Evolutionary conservation across 2,888 invertebrate genomes (phyloP).

Genomic region (Mechanitis mazaeus): DNA sequence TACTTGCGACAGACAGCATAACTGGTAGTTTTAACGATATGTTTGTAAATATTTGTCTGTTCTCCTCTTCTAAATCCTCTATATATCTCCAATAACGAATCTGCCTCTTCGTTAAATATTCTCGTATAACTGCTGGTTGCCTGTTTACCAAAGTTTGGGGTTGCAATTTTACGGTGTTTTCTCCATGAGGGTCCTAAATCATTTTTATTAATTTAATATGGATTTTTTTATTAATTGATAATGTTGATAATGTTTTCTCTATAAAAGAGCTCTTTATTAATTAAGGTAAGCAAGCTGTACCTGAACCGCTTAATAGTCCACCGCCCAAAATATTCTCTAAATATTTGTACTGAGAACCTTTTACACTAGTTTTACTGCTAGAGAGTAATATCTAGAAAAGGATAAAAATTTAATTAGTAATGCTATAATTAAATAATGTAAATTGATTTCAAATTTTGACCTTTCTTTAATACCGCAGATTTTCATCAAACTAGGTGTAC

Average conservation of each 20-base stretch:
- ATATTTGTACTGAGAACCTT: conserved; percentile 62
- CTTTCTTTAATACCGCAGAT: too few species aligned
- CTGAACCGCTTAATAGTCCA: conserved; percentile 63
- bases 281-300: conserved; percentile 31
- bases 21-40: conserved; percentile 50
- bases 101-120: conserved; percentile 49
- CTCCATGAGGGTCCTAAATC: conserved; percentile 52
- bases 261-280: too few species aligned
- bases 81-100: conserved; percentile 38
- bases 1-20: conserved; percentile 58
- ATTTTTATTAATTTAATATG: background rate
- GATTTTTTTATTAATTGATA: too few species aligned
- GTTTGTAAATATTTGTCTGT: conserved; percentile 42
- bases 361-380: conserved; percentile 46
- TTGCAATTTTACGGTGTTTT: conserved; percentile 59
- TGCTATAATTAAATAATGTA: too few species aligned
- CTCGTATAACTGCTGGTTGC: conserved; percentile 48
- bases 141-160: conserved; percentile 53
- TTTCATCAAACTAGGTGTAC: too few species aligned
- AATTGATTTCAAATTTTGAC: too few species aligned
- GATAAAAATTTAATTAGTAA: background rate
- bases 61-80: conserved; percentile 26
- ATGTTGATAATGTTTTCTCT: too few species aligned
- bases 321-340: conserved; percentile 53
- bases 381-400: conserved; percentile 48